Evolutionary conservation across 2,797 vertebrate genomes (phyloP), one percentile per base, ranked within the genome.

Genomic region (Sebastes melanostomus): DNA sequence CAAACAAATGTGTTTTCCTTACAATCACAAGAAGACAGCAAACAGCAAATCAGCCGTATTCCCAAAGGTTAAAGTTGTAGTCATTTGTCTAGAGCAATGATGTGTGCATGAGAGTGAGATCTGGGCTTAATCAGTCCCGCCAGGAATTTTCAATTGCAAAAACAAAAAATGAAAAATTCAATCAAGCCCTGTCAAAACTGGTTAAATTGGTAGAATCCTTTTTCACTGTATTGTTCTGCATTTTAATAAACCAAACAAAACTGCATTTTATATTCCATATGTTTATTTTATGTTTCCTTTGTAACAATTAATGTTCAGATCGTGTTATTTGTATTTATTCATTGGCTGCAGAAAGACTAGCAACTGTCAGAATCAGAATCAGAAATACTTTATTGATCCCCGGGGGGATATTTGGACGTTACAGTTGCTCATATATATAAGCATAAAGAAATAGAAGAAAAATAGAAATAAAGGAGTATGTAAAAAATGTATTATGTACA

Each of bases 41-140:
- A 74, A 55, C 50, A 61, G 38, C 67, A 58, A 73, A 76, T 69
- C 27, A 66, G 56, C 60, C 4, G 8, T 1, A 6, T 36, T 59
- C 14, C 29, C 11, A 83, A 87, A 87, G 83, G 83, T 87, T 81
- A 80, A 10, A 38, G 66, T 54, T 66, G 66, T 61, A 82, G 27
- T 77, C 34, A 46, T 80, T 82, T 72, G 76, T 82, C 30, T 20
- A 7, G 18, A 54, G 36, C 62, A 72, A 72, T 56, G 72, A 66
- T 66, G 30, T 24, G n/a, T 52, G 32, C 50, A n/a, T 6, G 34
- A 66, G 59, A 66, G 72, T 4, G 3, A 6, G 18, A 68, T 34
- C 27, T 66, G 36, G 30, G 30, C 16, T 66, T 20, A 36, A 72
- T 73, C 24, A 50, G 32, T 18, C 29, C 42, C 36, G 55, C 8